Percentiles rank a stretch among this genome's conserved stretches.
phyloP scores from a whole-genome alignment of 2,888 invertebrate species.

The Rhagophthalmus giganteus region DNA sequence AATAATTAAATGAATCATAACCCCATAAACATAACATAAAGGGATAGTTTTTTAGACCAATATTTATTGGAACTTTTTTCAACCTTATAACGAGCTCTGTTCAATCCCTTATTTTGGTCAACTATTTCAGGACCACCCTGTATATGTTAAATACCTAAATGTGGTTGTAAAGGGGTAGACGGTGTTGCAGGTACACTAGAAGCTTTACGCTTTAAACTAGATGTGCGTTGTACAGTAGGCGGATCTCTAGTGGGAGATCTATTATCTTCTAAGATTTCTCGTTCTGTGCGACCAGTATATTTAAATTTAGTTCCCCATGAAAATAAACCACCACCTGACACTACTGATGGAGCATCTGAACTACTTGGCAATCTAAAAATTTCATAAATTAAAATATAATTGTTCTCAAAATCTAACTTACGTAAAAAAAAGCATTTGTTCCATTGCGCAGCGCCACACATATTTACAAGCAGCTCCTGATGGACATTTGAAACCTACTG shows the following conservation, averaged over 20 bases:
- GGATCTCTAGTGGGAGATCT: constrained; percentile 67
- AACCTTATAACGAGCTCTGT: too few relatives aligned
- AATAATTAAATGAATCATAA: too few relatives aligned
- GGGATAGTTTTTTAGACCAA: too few relatives aligned
- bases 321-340: constrained; percentile 89
- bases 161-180: constrained; percentile 77
- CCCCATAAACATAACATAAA: too few relatives aligned
- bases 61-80: too few relatives aligned
- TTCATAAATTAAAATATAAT: neutral
- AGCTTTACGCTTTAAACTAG: constrained; percentile 71
- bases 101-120: too few relatives aligned
- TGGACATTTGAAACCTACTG: constrained; percentile 94
- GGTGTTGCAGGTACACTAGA: constrained; percentile 87
- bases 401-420: constrained; percentile 63
- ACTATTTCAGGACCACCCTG: too few relatives aligned
- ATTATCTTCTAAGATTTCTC: constrained; percentile 84
- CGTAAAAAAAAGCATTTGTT: constrained; percentile 98
- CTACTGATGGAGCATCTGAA: constrained; percentile 79
- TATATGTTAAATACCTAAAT: too few relatives aligned
- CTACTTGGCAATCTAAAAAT: constrained; percentile 77
- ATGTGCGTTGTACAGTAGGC: constrained; percentile 57
- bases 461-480: constrained; percentile 91
- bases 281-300: constrained; percentile 89
- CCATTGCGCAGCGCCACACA: constrained; percentile 96
- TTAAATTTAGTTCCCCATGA: constrained; percentile 94